phyloP scores from a whole-genome alignment of 2,888 invertebrate genomes.

The Agrochola macilenta region DNA sequence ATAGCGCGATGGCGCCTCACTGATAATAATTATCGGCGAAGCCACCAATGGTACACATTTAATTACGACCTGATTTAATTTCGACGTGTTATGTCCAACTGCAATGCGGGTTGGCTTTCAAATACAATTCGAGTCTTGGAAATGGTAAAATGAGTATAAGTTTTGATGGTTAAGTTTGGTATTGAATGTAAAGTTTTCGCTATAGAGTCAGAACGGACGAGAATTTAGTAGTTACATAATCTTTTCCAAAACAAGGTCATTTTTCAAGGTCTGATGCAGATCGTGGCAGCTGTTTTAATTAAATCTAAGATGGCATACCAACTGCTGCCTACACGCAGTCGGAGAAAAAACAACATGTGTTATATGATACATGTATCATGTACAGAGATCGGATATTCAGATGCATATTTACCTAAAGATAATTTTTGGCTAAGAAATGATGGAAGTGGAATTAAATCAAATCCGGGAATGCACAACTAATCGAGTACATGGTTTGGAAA shows the following conservation, averaged over 20 bases:
- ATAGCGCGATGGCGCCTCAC: background rate
- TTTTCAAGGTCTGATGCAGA: background rate
- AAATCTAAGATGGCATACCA: background rate
- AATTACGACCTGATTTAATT: constrained; percentile 37
- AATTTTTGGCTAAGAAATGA: too few species aligned
- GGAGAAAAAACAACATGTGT: background rate
- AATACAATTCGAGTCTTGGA: constrained; percentile 4
- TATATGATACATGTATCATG: background rate
- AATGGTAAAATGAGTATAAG: background rate
- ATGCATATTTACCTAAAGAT: too few species aligned
- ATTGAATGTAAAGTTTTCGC: background rate
- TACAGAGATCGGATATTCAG: too few species aligned
- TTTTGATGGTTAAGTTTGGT: background rate
- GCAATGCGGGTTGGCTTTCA: constrained; percentile 37
- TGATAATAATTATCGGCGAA: constrained; percentile 32
- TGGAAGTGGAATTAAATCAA: too few species aligned
- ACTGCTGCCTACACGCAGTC: background rate
- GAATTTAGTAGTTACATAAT: background rate
- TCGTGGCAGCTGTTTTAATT: background rate
- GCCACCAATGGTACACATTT: constrained; percentile 23
- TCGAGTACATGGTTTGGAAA: too few species aligned
- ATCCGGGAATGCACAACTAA: too few species aligned
- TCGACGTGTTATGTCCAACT: constrained; percentile 13
- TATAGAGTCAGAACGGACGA: background rate
- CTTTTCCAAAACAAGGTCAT: background rate